phyloP scores from a whole-genome alignment of 2,113 vertebrate genomes.

The Hydrolagus affinis region DNA sequence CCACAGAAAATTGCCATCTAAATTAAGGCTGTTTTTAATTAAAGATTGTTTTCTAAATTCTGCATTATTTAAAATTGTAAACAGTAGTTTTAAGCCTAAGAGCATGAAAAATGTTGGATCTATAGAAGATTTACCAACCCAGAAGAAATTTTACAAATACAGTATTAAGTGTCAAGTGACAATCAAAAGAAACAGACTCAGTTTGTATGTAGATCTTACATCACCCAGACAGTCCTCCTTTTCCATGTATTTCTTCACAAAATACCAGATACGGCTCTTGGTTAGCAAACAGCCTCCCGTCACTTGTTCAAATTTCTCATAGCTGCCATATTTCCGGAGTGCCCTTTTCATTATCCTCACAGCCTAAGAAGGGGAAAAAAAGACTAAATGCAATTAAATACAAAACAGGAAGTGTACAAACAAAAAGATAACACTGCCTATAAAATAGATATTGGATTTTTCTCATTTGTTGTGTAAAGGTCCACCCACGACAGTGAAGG shows the following conservation, averaged over 20 bases:
- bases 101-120: too few species aligned
- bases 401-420: background rate
- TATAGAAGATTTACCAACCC: too few species aligned
- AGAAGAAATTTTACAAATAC: too few species aligned
- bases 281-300: slow-evolving; percentile 77
- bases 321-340: slow-evolving; percentile 77
- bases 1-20: background rate
- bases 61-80: too few species aligned
- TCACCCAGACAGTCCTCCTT: slow-evolving; percentile 90
- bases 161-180: background rate
- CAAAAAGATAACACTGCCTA: background rate
- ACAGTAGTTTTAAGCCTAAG: too few species aligned
- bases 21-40: background rate
- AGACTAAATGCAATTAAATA: background rate
- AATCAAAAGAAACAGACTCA: background rate
- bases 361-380: slow-evolving; percentile 54
- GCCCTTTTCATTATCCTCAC: slow-evolving; percentile 78
- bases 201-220: slow-evolving; percentile 47
- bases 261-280: slow-evolving; percentile 74
- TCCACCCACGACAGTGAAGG: too few species aligned
- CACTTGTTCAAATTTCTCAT: slow-evolving; percentile 80
- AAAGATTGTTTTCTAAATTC: background rate
- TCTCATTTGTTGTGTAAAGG: too few species aligned
- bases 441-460: background rate
- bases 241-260: slow-evolving; percentile 82